Base-by-base conservation (phyloP, 1,140 invertebrate species). In the Drosophila bocki region DNA sequence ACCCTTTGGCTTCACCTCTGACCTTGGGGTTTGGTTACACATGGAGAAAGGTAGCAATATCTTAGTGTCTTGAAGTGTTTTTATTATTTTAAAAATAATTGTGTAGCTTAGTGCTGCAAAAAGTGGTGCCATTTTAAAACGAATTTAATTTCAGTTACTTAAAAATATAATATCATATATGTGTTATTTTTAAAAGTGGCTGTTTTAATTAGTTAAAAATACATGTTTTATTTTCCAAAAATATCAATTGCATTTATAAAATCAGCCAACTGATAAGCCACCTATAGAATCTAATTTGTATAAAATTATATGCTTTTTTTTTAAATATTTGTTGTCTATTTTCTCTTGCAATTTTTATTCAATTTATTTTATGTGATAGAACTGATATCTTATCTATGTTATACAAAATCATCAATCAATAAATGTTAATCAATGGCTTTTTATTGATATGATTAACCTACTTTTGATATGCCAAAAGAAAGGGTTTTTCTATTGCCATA, bases 1-100 rank as follows among this genome's bases (percentile, higher is more conserved):
- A 61, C 51, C 61, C 61, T 51, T 39, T 29, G 17, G 35, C 54
- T 33, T 56, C 50, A 69, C 44, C 54, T 33, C 48, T 72, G 45
- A 42, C 42, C 45, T 15, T 44, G 26, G 26, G 48, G 60, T 13
- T 39, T 39, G 50, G 48, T 33, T 19, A 42, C 42, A 70, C 62
- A 0, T 19, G 37, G 3, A 56, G 29, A 56, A 56, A 53, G 11
- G 4, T 29, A 15, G 19, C 1, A 15, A 8, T 12, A 9, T 19
- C 8, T 29, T 1, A 3, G 7, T 3, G 13, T 26, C 22, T 17
- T 26, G 11, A 41, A 58, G 53, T 29, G n/a, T 11, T n/a, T 9
- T 29, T 22, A 19, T 3, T 22, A 2, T 12, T 7, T 11, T 7
- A 7, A 1, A 2, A 32, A 15, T 8, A 22, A 12, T 47, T 47